Evolutionary conservation across 92 coral and sea anemone species (phyloP).

Genomic region (Paragorgia papillata): DNA sequence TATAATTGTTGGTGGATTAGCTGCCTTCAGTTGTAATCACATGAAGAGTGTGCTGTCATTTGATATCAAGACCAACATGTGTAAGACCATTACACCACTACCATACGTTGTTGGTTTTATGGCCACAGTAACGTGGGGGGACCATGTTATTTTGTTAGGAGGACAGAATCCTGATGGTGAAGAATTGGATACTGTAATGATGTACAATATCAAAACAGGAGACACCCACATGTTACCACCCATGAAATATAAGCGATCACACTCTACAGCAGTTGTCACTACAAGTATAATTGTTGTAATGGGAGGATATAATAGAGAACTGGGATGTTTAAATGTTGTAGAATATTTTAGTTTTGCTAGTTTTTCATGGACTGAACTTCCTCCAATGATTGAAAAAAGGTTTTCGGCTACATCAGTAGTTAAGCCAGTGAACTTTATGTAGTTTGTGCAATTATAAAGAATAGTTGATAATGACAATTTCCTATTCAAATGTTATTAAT

Average conservation of each 20-base stretch:
- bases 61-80: background rate
- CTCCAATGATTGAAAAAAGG: background rate
- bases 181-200: background rate
- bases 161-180: background rate
- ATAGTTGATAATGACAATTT: too few relatives aligned
- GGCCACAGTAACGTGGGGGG: slow-evolving; percentile 3
- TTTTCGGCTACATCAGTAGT: too few relatives aligned
- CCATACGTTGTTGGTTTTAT: background rate
- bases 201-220: slow-evolving; percentile 67
- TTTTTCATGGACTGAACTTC: background rate
- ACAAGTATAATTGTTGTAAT: slow-evolving; percentile 63
- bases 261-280: slow-evolving; percentile 71
- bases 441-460: too few relatives aligned
- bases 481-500: too few relatives aligned
- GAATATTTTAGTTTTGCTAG: slow-evolving; percentile 57
- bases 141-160: background rate
- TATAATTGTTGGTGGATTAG: slow-evolving; percentile 10
- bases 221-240: slow-evolving; percentile 68
- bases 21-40: too few relatives aligned
- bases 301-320: slow-evolving; percentile 69
- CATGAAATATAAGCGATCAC: slow-evolving; percentile 75
- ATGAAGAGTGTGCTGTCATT: slow-evolving; percentile 3
- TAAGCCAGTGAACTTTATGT: too few relatives aligned
- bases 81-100: background rate
- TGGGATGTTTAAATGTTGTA: slow-evolving; percentile 65